Base-by-base conservation (phyloP, 2,113 vertebrate genomes). In the Stegastes partitus region DNA sequence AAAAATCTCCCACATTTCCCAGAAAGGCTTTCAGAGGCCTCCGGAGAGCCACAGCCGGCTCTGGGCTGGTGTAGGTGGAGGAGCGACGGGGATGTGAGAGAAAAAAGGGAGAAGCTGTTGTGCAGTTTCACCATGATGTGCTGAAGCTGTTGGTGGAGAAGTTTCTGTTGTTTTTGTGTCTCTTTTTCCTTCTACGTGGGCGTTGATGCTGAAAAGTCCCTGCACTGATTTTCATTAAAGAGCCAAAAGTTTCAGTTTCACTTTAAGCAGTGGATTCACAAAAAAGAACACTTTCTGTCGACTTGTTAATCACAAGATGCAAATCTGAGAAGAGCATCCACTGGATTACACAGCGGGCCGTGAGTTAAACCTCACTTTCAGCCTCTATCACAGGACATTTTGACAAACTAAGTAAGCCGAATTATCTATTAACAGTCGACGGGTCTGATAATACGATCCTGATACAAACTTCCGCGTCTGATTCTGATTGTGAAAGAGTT, bases 21-120 rank as follows among this genome's bases (percentile, higher is more conserved):
- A 81, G 73, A 82, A 83, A 45, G 42, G 51, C 77, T 85, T 58
- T 67, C 37, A 61, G n/a, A 67, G 73, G 26, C 78, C 83, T 69
- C 58, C 65, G 66, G 81, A 79, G 83, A 77, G 64, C 31, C 68
- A 57, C 79, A 23, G 53, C 39, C 55, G 44, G 23, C 55, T 44
- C 65, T 11, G 64, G 64, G 81, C 72, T 73, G 39, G 55, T 85
- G 87, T 82, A 76, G 87, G 90, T 70, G 87, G 86, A 67, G 62
- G 42, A 45, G 61, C 8, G 1, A 26, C 2, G 44, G 14, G 6
- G 42, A 55, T 47, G 62, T 54, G 68, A 57, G 63, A 71, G 19
- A 5, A 22, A 63, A 16, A 47, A 34, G 51, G 39, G 16, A 64
- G 53, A 56, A 65, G 39, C 22, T 2, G 3, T 7, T 37, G 71